These are phyloP conservation scores for Stegophylla sp. DNA, from an alignment of 2,888 invertebrate species.

Conservation along the genomic window DNA sequence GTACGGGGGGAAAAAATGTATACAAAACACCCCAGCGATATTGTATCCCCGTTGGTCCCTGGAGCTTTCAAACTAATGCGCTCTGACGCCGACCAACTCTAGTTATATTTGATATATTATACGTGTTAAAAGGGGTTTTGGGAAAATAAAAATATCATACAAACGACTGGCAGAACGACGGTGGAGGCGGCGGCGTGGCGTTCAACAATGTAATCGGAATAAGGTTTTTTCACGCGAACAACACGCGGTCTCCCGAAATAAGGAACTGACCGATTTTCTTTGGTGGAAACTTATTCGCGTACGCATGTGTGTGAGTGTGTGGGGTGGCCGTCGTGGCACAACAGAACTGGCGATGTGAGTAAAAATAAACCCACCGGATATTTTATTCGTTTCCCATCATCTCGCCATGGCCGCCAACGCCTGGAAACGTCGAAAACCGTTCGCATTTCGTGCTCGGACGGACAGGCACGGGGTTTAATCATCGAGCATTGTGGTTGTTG, in stretches of 20 bases:
- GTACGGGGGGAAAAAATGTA: conserved; percentile 29
- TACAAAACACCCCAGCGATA: conserved; percentile 30
- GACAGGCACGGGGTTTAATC: conserved; percentile 35
- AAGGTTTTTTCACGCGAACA: conserved; percentile 7
- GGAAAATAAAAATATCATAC: conserved; percentile 31
- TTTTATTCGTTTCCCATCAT: conserved; percentile 5
- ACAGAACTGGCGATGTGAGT: conserved; percentile 17
- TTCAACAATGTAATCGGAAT: conserved; percentile 34
- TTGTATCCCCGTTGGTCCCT: conserved; percentile 21
- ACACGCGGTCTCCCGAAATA: background rate
- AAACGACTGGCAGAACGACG: background rate
- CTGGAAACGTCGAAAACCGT: conserved; percentile 16
- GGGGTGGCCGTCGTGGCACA: no score
- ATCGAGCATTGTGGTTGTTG: conserved; percentile 14
- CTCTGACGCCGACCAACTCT: conserved; percentile 40
- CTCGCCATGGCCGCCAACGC: no score
- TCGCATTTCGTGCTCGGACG: conserved; percentile 19
- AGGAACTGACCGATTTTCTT: conserved; percentile 35
- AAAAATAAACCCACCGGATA: background rate
- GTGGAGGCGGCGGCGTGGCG: background rate
- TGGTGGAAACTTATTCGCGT: background rate
- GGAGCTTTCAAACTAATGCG: conserved; percentile 45
- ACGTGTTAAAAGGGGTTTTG: conserved; percentile 43
- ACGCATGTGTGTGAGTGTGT: no score
- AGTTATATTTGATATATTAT: conserved; percentile 54